Evolutionary conservation across 2,888 invertebrate species (phyloP), one percentile per base, ranked within the genome.

Genomic region (Pseudanteris insignis): DNA sequence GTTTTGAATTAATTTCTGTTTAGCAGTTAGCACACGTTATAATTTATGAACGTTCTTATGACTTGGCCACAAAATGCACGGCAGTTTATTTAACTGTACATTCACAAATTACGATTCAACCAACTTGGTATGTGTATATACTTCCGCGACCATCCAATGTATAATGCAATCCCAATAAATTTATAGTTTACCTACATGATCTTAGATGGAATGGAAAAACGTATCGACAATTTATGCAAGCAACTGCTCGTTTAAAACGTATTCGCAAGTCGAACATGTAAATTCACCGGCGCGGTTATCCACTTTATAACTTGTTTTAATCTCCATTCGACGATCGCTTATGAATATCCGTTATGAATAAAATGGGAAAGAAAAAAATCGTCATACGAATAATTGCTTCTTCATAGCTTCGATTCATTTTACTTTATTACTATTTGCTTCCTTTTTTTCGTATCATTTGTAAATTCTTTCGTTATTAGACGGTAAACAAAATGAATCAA

Each of bases 21-120:
- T 47, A 41, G 40, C 53, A 38, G 32, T 15, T 12, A 37, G 24
- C 28, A 11, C 25, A 25, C 26, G 44, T 40, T 55, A 57, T 48
- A 34, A 34, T 43, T 55, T 51, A 64, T 63, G 43, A 60, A 61
- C 55, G 64, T 65, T 63, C 54, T 66, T 63, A 41, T 53, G 29
- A 40, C 40, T 25, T 43, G 32, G 44, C 28, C 47, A 50, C 50
- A 40, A 57, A 40, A 57, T 46, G 66, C 57, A 6, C 18, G 36
- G 43, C 33, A 57, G 64, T 64, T 67, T 66, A 66, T 63, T 65
- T 63, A 57, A 32, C 55, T 61, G 37, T 26, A 46, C 46, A 40
- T 28, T 21, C 21, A 32, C 51, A 61, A 67, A 66, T 66, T 64
- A 67, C 64, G 62, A 54, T 61, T 59, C 50, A 63, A 44, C 58